phyloP scores from a whole-genome alignment of 2,797 vertebrate species.

The Sebastes taczanowskii region DNA sequence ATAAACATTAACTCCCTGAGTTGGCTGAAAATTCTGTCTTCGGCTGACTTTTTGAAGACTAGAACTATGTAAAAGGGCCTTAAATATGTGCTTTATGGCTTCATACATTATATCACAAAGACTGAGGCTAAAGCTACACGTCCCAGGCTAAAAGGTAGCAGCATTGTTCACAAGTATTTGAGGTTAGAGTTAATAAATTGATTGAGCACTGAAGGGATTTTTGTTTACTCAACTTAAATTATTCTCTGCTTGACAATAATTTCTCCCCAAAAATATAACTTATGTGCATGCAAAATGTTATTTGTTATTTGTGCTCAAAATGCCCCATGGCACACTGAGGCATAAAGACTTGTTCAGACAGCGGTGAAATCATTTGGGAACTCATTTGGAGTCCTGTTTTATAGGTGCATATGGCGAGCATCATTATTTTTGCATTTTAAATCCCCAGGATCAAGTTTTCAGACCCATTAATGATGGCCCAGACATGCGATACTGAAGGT shows the following conservation, averaged over 20 bases:
- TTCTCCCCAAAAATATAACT: not conserved
- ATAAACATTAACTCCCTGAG: no score
- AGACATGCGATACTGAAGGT: not conserved
- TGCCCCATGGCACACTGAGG: not conserved
- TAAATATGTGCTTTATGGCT: no score
- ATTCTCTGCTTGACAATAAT: not conserved
- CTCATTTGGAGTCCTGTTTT: slow-evolving; percentile 5
- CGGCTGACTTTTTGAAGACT: no score
- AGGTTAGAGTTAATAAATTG: not conserved
- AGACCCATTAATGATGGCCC: not conserved
- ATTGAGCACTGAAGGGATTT: not conserved
- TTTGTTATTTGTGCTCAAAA: not conserved
- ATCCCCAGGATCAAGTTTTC: not conserved
- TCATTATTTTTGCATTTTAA: slow-evolving; percentile 11
- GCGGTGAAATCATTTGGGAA: not conserved
- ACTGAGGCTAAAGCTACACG: not conserved
- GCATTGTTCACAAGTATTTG: not conserved
- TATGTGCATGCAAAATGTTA: not conserved
- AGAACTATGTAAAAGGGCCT: no score
- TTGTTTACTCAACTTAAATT: not conserved
- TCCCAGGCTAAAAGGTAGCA: not conserved
- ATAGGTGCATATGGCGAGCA: not conserved
- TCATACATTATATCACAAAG: not conserved
- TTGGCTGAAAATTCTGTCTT: no score
- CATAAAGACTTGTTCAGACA: not conserved